Evolutionary conservation across 2,888 invertebrate species (phyloP), one percentile per base, ranked within the genome.

Genomic region (Acleris holmiana): DNA sequence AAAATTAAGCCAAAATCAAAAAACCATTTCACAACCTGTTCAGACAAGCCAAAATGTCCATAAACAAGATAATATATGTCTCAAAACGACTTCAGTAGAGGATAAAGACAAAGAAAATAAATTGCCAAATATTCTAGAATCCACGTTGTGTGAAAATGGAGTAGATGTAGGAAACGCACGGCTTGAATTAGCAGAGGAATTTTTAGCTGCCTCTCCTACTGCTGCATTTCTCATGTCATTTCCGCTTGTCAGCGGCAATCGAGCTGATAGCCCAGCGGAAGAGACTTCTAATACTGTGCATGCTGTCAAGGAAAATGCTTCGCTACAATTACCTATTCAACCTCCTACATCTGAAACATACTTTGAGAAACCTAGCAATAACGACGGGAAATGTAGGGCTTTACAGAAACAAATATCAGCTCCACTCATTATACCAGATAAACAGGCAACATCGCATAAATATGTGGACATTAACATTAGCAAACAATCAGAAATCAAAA

Each of bases 201-300:
- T 92, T 74, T 73, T 92, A 70, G 93, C 93, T 60, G 91, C 93
- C 57, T 96, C 96, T 2, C 96, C 96, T 5, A 96, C 96, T 2
- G 96, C 96, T 15, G 96, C 96, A 1, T 96, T 96, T 78, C 86
- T 96, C 13, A 93, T 95, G 88, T 95, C 96, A 2, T 96, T 96
- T 76, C 96, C 96, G 0, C 83, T 96, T 54, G 96, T 96, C 0
- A 95, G 92, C 74, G 93, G 93, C 2, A 92, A 91, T 67, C 84
- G 93, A 71, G 93, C 92, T 35, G 93, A 93, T 51, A 93, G 93
- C 66, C 92, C 93, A 8, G 86, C 88, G 25, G 92, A 92, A 62
- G 92, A 91, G 66, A 71, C 76, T 3, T 80, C 82, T 54, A 82
- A 65, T 67, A 66, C 77, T 29, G 53, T 73, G 55, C 80, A 76